Evolutionary conservation across 1,140 invertebrate species (phyloP).

Genomic region (Agraylea sexmaculata): DNA sequence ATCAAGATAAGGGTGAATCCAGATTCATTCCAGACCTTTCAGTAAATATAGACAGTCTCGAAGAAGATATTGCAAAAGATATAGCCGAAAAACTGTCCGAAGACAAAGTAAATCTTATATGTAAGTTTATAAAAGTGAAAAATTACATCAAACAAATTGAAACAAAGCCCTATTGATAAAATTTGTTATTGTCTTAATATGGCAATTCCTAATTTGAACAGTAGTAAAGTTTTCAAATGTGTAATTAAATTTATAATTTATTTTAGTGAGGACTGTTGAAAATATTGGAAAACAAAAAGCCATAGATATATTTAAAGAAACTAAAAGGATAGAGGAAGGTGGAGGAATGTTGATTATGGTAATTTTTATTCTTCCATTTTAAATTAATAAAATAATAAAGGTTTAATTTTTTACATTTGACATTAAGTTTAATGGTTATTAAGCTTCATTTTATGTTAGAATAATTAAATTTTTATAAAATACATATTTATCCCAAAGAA

Average conservation of each 20-base stretch:
- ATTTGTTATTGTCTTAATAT: not conserved
- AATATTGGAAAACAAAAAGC: slow-evolving; percentile 60
- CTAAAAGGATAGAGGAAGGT: slow-evolving; percentile 64
- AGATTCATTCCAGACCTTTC: slow-evolving; percentile 42
- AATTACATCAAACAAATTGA: slow-evolving; percentile 3
- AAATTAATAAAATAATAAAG: not conserved
- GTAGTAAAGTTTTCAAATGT: not conserved
- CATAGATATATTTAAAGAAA: slow-evolving; percentile 63
- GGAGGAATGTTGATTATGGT: slow-evolving; percentile 75
- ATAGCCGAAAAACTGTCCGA: slow-evolving; percentile 58
- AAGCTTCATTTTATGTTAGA: not conserved
- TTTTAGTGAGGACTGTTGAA: slow-evolving; percentile 58
- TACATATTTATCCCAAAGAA: no score
- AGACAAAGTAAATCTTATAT: slow-evolving; percentile 55
- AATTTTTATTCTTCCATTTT: slow-evolving; percentile 18
- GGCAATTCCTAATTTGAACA: not conserved
- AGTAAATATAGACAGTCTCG: slow-evolving; percentile 36
- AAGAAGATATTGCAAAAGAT: slow-evolving; percentile 51
- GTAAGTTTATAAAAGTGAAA: slow-evolving; percentile 35
- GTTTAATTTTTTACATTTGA: not conserved
- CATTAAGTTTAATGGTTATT: not conserved
- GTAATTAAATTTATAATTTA: not conserved
- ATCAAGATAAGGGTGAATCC: slow-evolving; percentile 36
- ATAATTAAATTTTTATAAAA: slow-evolving; percentile 1
- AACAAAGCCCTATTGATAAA: not conserved